phyloP scores from a whole-genome alignment of 2,888 invertebrate species.

The Tachystola acroxantha region DNA sequence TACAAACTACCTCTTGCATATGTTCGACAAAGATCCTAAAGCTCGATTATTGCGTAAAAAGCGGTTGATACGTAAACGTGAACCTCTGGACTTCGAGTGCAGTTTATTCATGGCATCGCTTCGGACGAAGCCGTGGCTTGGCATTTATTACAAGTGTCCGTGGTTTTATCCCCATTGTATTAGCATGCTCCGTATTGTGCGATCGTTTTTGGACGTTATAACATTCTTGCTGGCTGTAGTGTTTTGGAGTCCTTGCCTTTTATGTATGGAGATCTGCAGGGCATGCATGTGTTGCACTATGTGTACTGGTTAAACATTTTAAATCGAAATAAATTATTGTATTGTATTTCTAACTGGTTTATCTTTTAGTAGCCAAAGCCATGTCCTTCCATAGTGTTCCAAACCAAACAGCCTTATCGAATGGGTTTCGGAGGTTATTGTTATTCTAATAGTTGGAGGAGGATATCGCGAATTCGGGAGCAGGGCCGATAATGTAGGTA shows the following conservation, averaged over 20 bases:
- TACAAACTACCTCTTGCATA: slow-evolving; percentile 24
- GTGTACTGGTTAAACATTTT: slow-evolving; percentile 5
- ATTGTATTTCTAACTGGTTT: background rate
- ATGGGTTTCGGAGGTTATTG: too few relatives aligned
- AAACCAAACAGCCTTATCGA: too few relatives aligned
- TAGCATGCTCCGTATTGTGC: slow-evolving; percentile 24
- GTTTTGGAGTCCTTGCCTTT: slow-evolving; percentile 32
- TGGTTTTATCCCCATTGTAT: slow-evolving; percentile 31
- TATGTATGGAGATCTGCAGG: slow-evolving; percentile 4
- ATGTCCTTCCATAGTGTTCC: too few relatives aligned
- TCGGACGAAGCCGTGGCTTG: slow-evolving; percentile 20
- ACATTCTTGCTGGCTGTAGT: slow-evolving; percentile 29
- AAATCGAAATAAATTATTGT: slow-evolving; percentile 1
- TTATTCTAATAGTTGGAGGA: too few relatives aligned
- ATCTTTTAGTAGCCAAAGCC: too few relatives aligned
- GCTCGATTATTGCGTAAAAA: slow-evolving; percentile 16
- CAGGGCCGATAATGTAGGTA: too few relatives aligned
- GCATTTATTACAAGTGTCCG: slow-evolving; percentile 21
- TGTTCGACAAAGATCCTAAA: slow-evolving; percentile 22
- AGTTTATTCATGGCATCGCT: slow-evolving; percentile 22
- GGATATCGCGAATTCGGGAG: too few relatives aligned
- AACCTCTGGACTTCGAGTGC: slow-evolving; percentile 18
- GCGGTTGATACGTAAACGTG: slow-evolving; percentile 11
- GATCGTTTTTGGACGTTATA: slow-evolving; percentile 26
- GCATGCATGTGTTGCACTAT: slow-evolving; percentile 8